These are phyloP conservation scores for Meloidogyne hapla DNA, from an alignment of 1,140 invertebrate species.

Conservation along the genomic window DNA sequence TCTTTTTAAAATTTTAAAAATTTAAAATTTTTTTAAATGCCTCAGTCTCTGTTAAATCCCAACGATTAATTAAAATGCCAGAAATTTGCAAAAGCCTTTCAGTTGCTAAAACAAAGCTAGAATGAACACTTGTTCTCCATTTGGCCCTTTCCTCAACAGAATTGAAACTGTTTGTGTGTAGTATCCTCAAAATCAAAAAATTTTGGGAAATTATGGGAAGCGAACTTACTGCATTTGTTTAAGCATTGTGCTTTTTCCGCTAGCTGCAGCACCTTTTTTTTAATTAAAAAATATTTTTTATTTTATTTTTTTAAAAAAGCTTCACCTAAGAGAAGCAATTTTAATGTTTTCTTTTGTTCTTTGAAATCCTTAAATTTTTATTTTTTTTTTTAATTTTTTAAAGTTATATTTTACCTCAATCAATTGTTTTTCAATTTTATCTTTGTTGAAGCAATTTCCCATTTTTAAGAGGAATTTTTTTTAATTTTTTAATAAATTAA, in stretches of 20 bases:
- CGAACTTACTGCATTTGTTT: neutral
- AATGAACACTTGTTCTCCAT: neutral
- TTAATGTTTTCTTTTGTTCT: constrained; percentile 1
- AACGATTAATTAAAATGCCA: neutral
- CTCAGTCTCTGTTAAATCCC: neutral
- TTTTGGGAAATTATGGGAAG: too few species aligned
- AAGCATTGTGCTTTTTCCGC: constrained; percentile 3
- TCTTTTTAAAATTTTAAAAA: neutral
- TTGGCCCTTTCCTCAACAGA: neutral
- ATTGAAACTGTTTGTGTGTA: constrained; percentile 9
- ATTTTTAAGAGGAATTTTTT: neutral
- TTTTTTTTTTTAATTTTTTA: neutral
- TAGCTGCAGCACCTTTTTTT: neutral
- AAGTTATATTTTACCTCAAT: neutral
- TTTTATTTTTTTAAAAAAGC: neutral
- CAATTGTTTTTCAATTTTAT: neutral
- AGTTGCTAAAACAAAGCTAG: neutral
- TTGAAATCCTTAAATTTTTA: neutral
- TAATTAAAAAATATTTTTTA: neutral
- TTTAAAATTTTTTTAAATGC: neutral
- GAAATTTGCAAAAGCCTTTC: neutral
- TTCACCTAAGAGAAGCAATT: neutral
- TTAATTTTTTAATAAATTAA: too few species aligned
- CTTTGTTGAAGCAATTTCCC: neutral
- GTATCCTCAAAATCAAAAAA: neutral